Evolutionary conservation across 2,113 vertebrate genomes (phyloP).

Genomic region (Leucosticte australis): DNA sequence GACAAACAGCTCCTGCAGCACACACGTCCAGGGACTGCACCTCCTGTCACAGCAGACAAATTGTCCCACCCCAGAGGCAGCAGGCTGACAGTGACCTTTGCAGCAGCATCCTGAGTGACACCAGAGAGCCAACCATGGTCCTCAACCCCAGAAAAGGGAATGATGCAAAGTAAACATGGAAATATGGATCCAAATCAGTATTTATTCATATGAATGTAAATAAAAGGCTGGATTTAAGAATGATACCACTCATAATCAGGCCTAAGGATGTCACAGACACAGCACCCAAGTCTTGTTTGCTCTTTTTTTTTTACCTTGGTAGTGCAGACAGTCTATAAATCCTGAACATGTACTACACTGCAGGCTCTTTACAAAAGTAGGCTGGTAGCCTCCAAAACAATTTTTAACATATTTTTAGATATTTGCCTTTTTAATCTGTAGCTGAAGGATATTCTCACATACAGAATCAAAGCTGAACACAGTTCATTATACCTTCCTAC

Average conservation of each 20-base stretch:
- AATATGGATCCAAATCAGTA: background rate
- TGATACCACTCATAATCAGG: background rate
- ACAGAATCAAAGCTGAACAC: constrained; percentile 37
- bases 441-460: constrained; percentile 40
- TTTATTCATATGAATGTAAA: background rate
- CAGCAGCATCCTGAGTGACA: background rate
- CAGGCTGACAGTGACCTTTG: background rate
- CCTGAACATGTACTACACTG: background rate
- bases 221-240: background rate
- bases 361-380: background rate
- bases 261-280: background rate
- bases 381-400: background rate
- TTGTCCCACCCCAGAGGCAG: background rate
- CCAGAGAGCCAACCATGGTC: background rate
- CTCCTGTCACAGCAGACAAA: background rate
- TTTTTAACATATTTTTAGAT: background rate
- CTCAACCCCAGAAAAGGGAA: background rate
- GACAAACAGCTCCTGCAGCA: background rate
- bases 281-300: background rate
- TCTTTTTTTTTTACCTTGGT: background rate
- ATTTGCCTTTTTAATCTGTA: background rate
- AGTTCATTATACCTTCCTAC: constrained; percentile 27
- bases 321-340: background rate
- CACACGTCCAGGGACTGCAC: background rate
- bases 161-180: background rate